Evolutionary conservation across 2,113 vertebrate genomes (phyloP).

Genomic region (Hepsetus odoe): DNA sequence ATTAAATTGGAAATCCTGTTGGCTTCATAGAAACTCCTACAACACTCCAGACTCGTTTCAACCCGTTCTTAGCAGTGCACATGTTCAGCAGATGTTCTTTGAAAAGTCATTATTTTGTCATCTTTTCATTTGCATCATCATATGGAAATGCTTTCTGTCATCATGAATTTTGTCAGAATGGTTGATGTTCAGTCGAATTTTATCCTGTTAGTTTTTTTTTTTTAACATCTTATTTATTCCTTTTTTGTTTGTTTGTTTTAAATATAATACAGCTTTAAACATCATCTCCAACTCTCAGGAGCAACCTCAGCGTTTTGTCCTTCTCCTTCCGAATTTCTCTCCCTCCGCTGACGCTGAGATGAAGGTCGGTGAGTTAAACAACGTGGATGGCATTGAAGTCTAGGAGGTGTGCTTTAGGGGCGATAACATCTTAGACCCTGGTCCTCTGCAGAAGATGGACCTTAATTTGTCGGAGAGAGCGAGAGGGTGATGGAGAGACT

Average conservation of each 20-base stretch:
- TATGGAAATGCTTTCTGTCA: not conserved
- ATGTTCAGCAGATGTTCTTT: not conserved
- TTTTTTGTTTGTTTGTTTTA: not conserved
- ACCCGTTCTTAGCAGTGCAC: not conserved
- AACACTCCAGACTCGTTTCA: not conserved
- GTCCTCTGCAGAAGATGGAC: constrained; percentile 45
- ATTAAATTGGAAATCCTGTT: not conserved
- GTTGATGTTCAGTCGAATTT: not conserved
- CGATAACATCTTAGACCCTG: constrained; percentile 63
- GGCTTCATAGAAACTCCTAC: not conserved
- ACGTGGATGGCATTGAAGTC: not conserved
- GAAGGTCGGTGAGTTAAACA: constrained; percentile 10
- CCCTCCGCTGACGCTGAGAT: constrained; percentile 3
- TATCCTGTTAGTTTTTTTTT: not conserved
- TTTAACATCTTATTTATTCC: not conserved
- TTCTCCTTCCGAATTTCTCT: not conserved
- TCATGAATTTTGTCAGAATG: not conserved
- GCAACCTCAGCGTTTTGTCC: too few relatives aligned
- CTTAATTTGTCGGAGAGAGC: constrained; percentile 62
- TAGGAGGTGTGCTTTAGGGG: constrained; percentile 59
- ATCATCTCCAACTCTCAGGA: too few relatives aligned
- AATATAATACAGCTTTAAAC: too few relatives aligned
- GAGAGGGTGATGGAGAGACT: constrained; percentile 40
- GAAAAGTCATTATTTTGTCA: not conserved
- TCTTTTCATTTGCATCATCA: constrained; percentile 1